A percentile compares a stretch with the other conserved stretches of the same genome.
These are phyloP conservation scores for Pipistrellus nathusii DNA, from an alignment of 2,797 vertebrate genomes.

Conservation along the genomic window DNA sequence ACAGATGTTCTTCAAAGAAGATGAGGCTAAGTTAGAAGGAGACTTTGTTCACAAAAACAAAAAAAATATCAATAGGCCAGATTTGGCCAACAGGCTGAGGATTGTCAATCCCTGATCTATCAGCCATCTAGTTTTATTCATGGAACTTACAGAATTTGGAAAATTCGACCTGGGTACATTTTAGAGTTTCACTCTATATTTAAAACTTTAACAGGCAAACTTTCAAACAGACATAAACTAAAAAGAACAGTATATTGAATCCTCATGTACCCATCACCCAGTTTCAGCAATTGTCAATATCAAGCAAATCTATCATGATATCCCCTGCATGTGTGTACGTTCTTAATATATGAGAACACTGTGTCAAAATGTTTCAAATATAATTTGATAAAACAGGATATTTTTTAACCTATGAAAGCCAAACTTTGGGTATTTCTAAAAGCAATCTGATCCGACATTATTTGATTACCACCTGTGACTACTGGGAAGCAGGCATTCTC, in stretches of 20 bases:
- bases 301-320: not conserved
- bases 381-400: not conserved
- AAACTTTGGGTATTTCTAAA: constrained; percentile 30
- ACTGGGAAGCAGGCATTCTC: not conserved
- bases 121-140: not conserved
- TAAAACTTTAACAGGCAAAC: not conserved
- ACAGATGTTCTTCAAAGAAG: not conserved
- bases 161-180: not conserved
- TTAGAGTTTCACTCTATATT: not conserved
- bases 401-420: constrained; percentile 1
- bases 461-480: not conserved
- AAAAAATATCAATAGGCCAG: not conserved
- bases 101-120: not conserved
- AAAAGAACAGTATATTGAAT: not conserved
- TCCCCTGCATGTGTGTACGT: not conserved
- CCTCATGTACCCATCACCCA: not conserved
- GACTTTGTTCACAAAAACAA: not conserved
- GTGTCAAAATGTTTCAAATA: constrained; percentile 29
- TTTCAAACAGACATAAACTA: not conserved
- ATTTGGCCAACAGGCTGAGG: not conserved
- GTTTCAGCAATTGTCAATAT: not conserved
- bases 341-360: not conserved
- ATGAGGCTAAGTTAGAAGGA: not conserved
- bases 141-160: constrained; percentile 15
- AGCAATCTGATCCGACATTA: not conserved